Percentiles rank a stretch among this genome's conserved stretches.
phyloP scores from a whole-genome alignment of 2,113 vertebrate species.

The Acanthisitta chloris region DNA sequence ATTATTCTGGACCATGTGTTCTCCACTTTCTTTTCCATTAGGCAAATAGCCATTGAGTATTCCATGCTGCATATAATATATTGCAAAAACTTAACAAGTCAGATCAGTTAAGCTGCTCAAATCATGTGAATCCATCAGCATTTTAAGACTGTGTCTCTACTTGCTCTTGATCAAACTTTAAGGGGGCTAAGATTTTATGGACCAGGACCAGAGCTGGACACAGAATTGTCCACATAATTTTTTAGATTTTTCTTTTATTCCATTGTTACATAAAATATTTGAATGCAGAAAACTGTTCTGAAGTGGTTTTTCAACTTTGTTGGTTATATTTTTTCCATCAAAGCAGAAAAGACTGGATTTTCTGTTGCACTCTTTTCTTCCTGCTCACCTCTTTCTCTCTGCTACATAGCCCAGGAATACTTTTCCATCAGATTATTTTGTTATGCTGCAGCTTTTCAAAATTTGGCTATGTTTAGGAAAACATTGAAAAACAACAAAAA shows the following conservation, averaged over 20 bases:
- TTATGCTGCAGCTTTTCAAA: background rate
- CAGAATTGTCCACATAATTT: background rate
- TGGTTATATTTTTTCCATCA: background rate
- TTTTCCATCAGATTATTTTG: background rate
- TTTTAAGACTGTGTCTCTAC: background rate
- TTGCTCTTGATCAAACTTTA: background rate
- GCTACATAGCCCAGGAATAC: background rate
- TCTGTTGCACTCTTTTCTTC: background rate
- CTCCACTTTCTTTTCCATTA: constrained; percentile 3
- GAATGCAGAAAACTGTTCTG: background rate
- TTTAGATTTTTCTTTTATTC: background rate
- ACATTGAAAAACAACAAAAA: background rate
- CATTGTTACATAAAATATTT: background rate
- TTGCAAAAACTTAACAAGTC: background rate
- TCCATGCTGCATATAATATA: background rate
- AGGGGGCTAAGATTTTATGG: background rate
- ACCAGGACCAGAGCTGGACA: background rate
- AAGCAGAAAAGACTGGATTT: background rate
- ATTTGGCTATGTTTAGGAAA: background rate
- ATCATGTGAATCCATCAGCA: background rate
- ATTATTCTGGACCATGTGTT: background rate
- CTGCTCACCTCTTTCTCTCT: background rate
- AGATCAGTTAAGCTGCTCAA: background rate
- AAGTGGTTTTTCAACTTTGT: background rate
- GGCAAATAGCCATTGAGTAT: background rate